A percentile compares a stretch with the other conserved stretches of the same genome.
Evolutionary conservation across 35 echinoderm and acorn worm species (phyloP).

Genomic region (Ophioderma brevispina): DNA sequence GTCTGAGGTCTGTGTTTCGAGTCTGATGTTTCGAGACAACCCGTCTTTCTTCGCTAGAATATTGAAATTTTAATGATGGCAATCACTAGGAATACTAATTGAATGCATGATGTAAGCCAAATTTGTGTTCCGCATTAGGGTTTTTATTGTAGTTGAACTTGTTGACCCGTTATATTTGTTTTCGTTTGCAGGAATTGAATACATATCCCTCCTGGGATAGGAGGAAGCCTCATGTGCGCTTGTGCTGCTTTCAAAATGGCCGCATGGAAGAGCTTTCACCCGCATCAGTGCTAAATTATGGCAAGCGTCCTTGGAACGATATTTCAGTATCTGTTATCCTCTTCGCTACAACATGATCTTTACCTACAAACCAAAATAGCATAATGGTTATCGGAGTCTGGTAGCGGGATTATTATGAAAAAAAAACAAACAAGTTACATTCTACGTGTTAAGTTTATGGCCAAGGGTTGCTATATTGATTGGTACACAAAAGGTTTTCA

Average conservation of each 20-base stretch:
- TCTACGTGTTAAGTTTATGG: constrained; percentile 65
- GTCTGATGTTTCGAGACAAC: no score
- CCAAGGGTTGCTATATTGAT: constrained; percentile 31
- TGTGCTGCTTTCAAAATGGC: constrained; percentile 82
- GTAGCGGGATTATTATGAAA: constrained; percentile 65
- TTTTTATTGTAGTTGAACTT: no score
- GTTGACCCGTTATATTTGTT: no score
- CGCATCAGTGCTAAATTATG: constrained; percentile 72
- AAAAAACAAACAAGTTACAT: constrained; percentile 77
- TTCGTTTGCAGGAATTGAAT: constrained; percentile 80
- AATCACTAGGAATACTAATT: no score
- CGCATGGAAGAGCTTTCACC: constrained; percentile 78
- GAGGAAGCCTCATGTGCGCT: constrained; percentile 69
- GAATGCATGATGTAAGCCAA: no score
- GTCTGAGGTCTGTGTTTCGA: no score
- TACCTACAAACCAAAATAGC: constrained; percentile 44
- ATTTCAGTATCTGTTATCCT: constrained; percentile 79
- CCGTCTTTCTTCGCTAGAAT: no score
- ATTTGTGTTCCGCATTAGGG: no score
- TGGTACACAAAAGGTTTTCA: constrained; percentile 71
- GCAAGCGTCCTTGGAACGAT: constrained; percentile 84
- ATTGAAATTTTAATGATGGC: no score
- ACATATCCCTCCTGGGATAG: constrained; percentile 55
- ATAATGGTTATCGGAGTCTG: constrained; percentile 74
- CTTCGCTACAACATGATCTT: constrained; percentile 69